phyloP scores from a whole-genome alignment of 2,113 vertebrate genomes.

The Strix uralensis region DNA sequence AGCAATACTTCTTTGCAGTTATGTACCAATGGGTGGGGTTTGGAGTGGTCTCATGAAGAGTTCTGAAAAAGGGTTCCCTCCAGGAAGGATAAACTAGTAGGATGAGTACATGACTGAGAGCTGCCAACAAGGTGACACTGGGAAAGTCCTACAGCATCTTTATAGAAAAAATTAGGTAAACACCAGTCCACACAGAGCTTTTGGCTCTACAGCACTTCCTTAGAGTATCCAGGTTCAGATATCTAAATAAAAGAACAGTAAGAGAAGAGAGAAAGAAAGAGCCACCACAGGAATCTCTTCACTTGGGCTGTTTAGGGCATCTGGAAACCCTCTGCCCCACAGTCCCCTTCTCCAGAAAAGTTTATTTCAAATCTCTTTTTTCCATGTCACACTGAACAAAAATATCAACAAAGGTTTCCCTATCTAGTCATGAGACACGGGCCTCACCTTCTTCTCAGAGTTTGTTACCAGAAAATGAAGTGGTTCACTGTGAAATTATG shows the following conservation, averaged over 20 bases:
- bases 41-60: neutral
- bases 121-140: neutral
- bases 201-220: neutral
- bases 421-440: neutral
- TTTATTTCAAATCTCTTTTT: neutral
- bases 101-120: neutral
- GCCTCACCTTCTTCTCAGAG: neutral
- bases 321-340: neutral
- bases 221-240: neutral
- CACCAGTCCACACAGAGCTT: neutral
- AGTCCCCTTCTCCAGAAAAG: neutral
- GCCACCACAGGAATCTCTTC: neutral
- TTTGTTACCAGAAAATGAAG: neutral
- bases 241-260: neutral
- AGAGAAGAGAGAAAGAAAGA: neutral
- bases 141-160: neutral
- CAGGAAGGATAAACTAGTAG: neutral
- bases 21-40: neutral
- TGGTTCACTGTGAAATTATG: neutral
- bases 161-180: neutral
- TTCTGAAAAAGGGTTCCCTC: neutral
- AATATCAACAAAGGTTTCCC: neutral
- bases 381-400: neutral
- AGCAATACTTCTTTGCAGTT: neutral
- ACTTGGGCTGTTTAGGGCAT: neutral